These are phyloP conservation scores for Punctoribates punctum DNA, from an alignment of 2,888 invertebrate species.

Conservation along the genomic window DNA sequence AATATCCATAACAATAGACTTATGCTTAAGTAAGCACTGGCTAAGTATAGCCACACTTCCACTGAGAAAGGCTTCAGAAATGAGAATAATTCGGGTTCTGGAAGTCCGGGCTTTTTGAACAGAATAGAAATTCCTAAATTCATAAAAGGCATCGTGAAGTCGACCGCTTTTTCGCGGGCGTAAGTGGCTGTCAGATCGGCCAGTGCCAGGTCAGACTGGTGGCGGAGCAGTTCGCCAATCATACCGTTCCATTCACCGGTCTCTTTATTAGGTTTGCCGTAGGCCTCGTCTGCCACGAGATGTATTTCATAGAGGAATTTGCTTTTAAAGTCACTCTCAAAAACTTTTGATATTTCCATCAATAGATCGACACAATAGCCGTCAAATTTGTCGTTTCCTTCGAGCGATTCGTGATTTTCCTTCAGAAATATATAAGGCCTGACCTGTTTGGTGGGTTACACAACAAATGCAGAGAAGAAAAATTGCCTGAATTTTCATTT, in stretches of 20 bases:
- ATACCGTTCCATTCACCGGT: conserved; percentile 57
- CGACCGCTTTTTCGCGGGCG: conserved; percentile 58
- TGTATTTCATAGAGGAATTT: conserved; percentile 48
- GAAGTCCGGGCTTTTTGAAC: conserved; percentile 56
- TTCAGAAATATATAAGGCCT: conserved; percentile 78
- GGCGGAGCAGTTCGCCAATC: conserved; percentile 57
- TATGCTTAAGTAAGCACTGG: conserved; percentile 56
- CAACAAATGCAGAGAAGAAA: background rate
- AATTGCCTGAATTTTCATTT: background rate
- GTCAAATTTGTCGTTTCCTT: conserved; percentile 72
- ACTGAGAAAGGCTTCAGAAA: conserved; percentile 57
- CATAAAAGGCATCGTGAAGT: conserved; percentile 62
- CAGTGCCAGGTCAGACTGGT: conserved; percentile 58
- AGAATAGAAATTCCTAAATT: conserved; percentile 54
- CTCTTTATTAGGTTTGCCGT: conserved; percentile 62
- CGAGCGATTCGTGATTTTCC: conserved; percentile 55
- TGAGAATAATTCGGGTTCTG: conserved; percentile 57
- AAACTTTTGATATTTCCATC: conserved; percentile 69
- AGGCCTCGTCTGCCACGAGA: conserved; percentile 69
- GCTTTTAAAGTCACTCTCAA: conserved; percentile 46
- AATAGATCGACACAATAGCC: conserved; percentile 91
- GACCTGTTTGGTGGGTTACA: background rate
- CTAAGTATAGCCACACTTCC: conserved; percentile 55
- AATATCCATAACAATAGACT: conserved; percentile 44
- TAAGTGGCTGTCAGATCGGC: conserved; percentile 60